Evolutionary conservation across 2,797 vertebrate species (phyloP).

Genomic region (Mormyrops attenuatus): DNA sequence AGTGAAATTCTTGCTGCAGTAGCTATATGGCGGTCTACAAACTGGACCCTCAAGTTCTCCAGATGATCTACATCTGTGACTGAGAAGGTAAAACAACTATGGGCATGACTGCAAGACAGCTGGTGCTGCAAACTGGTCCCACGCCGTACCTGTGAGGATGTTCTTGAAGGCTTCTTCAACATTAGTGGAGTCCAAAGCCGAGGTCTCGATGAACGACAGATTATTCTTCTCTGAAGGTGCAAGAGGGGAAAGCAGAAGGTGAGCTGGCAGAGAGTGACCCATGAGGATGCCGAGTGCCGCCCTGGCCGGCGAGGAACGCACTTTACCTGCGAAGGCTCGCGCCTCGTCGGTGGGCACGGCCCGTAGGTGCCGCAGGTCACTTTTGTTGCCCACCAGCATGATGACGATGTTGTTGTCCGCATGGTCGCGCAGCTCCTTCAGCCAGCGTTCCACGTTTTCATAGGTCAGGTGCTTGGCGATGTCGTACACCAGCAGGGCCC

Average conservation of each 20-base stretch:
- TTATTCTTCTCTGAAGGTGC: too few relatives aligned
- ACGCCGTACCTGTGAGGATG: constrained; percentile 78
- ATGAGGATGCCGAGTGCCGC: too few relatives aligned
- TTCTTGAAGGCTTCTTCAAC: constrained; percentile 92
- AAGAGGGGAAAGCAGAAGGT: too few relatives aligned
- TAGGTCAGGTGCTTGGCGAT: constrained; percentile 77
- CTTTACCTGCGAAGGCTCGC: too few relatives aligned
- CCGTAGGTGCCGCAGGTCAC: too few relatives aligned
- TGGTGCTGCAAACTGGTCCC: neutral
- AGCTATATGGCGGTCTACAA: neutral
- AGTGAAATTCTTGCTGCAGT: neutral
- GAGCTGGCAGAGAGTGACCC: too few relatives aligned
- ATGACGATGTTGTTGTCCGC: constrained; percentile 96
- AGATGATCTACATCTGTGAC: neutral
- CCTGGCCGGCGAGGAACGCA: too few relatives aligned
- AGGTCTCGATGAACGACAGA: constrained; percentile 89
- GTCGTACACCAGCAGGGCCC: constrained; percentile 88
- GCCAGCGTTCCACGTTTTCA: constrained; percentile 80
- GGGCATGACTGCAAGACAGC: neutral
- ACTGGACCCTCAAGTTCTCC: neutral
- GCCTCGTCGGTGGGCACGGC: too few relatives aligned
- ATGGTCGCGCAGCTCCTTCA: constrained; percentile 91
- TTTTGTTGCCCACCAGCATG: constrained; percentile 75
- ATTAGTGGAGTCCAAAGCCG: constrained; percentile 88
- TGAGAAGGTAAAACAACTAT: neutral